phyloP scores from a whole-genome alignment of 2,888 invertebrate species.

The Hyposoter dolosus region DNA sequence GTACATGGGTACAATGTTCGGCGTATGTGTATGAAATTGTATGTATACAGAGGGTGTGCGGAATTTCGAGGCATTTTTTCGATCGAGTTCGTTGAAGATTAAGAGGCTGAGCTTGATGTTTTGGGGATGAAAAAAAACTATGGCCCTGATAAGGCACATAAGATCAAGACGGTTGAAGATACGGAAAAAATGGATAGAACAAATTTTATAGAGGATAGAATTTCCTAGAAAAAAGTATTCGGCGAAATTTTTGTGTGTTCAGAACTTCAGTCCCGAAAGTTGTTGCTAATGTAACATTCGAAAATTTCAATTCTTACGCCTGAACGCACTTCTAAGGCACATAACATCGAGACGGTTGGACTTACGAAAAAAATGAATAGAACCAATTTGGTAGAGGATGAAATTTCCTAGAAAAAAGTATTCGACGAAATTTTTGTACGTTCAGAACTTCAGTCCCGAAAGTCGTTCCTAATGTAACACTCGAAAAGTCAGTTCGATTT shows the following conservation, averaged over 20 bases:
- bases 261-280: neutral
- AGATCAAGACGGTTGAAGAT: neutral
- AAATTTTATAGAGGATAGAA: neutral
- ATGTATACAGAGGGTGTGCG: neutral
- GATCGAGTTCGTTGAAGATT: neutral
- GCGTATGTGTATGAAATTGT: constrained; percentile 8
- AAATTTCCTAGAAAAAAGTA: neutral
- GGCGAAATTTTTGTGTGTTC: neutral
- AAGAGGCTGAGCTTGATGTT: neutral
- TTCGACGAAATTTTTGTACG: neutral
- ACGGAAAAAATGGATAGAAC: neutral
- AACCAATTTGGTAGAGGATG: neutral
- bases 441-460: neutral
- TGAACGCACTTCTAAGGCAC: neutral
- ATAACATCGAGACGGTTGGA: neutral
- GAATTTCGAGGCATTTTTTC: neutral
- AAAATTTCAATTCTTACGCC: neutral
- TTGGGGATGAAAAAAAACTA: neutral
- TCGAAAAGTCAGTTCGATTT: neutral
- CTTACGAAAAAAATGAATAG: neutral
- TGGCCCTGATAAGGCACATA: neutral
- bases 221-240: neutral
- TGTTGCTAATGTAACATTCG: neutral
- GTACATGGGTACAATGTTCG: neutral
- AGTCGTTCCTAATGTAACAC: neutral